These are phyloP conservation scores for Chloroclystis v-ata DNA, from an alignment of 2,888 invertebrate genomes.

Conservation along the genomic window DNA sequence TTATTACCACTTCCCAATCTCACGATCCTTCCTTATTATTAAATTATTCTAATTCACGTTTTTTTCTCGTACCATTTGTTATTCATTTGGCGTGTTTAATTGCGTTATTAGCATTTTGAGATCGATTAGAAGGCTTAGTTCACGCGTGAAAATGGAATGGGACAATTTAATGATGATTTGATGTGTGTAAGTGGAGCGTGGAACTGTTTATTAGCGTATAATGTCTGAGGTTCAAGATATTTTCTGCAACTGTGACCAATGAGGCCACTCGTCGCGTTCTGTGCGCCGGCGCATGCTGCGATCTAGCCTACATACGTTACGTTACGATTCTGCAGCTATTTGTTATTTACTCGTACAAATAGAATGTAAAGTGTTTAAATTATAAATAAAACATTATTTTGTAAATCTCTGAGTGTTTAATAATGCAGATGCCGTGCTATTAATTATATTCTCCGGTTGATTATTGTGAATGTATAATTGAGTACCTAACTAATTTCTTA, in stretches of 20 bases:
- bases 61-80: conserved; percentile 43
- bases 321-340: too few species aligned
- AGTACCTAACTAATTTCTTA: too few species aligned
- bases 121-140: conserved; percentile 36
- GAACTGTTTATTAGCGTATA: conserved; percentile 55
- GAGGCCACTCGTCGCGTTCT: conserved; percentile 43
- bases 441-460: too few species aligned
- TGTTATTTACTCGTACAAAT: too few species aligned
- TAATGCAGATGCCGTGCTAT: too few species aligned
- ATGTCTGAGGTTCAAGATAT: conserved; percentile 49
- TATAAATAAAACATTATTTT: too few species aligned
- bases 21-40: conserved; percentile 60
- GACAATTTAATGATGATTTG: conserved; percentile 70
- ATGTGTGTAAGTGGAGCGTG: conserved; percentile 66
- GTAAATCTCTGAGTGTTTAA: too few species aligned
- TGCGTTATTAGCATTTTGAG: conserved; percentile 42
- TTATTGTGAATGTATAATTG: neutral
- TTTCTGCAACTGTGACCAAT: conserved; percentile 59
- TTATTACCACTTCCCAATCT: conserved; percentile 61
- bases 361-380: too few species aligned
- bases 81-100: conserved; percentile 41
- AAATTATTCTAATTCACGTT: conserved; percentile 48
- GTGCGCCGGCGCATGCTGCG: conserved; percentile 51
- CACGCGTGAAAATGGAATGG: conserved; percentile 48
- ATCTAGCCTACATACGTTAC: conserved; percentile 46